Percentiles rank a stretch among this genome's conserved stretches.
These are phyloP conservation scores for Lissocephala sabroskyi DNA, from an alignment of 2,888 invertebrate genomes.

Conservation along the genomic window DNA sequence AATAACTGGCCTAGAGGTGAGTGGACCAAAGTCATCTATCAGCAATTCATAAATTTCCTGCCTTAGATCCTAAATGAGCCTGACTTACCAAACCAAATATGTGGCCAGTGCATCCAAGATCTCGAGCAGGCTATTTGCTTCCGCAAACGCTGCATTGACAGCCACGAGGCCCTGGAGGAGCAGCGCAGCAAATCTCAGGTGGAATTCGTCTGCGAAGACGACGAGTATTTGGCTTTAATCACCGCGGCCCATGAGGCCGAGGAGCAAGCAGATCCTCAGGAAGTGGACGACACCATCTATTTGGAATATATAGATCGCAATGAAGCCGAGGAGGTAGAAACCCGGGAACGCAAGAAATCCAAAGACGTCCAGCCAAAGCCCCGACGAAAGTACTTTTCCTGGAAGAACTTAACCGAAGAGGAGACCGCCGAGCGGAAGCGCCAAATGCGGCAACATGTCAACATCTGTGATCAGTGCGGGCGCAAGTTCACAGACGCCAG, in stretches of 20 bases:
- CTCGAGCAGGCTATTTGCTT: conserved; percentile 6
- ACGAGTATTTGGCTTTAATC: no score
- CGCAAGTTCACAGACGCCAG: conserved; percentile 45
- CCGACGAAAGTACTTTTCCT: conserved; percentile 23
- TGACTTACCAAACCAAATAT: no score
- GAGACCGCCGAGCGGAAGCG: conserved; percentile 34
- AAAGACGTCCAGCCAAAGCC: background rate
- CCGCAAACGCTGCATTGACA: conserved; percentile 12
- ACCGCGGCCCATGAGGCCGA: no score
- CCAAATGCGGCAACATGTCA: conserved; percentile 34
- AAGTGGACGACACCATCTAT: no score
- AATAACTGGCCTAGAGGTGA: no score
- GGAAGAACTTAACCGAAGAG: conserved; percentile 43
- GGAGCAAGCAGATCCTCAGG: no score
- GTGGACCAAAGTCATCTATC: no score
- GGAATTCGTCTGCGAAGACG: no score
- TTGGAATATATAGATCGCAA: background rate
- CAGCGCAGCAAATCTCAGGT: no score
- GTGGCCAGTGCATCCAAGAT: conserved; percentile 8
- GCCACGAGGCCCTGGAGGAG: background rate
- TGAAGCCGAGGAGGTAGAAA: no score
- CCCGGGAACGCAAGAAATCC: background rate
- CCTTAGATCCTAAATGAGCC: no score
- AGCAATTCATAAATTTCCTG: no score
- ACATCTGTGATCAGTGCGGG: conserved; percentile 46